These are phyloP conservation scores for Theristus sp. DNA, from an alignment of 2,888 invertebrate species.

Conservation along the genomic window DNA sequence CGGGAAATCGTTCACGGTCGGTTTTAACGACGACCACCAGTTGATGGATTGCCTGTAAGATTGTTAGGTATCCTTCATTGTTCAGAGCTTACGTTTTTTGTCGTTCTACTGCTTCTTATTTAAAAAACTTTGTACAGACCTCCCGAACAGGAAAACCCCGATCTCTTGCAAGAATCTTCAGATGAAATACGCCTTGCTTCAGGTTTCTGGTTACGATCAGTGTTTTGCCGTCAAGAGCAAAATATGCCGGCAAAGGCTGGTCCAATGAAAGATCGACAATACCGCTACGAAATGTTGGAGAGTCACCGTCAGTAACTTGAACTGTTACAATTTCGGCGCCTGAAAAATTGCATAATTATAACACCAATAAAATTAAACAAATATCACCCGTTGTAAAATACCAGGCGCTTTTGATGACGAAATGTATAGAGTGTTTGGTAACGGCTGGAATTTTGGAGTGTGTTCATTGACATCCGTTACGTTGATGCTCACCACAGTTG, in stretches of 20 bases:
- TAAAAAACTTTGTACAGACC: too few species aligned
- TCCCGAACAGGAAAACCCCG: not conserved
- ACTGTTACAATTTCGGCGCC: not conserved
- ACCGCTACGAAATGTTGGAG: not conserved
- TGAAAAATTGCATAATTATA: not conserved
- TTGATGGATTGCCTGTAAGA: conserved; percentile 9
- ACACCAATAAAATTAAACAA: not conserved
- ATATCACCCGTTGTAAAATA: too few species aligned
- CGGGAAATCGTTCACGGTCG: conserved; percentile 23
- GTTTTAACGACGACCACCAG: conserved; percentile 21
- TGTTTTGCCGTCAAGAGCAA: not conserved
- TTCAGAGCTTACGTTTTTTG: too few species aligned
- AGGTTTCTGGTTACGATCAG: not conserved
- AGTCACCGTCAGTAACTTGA: not conserved
- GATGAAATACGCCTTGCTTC: not conserved
- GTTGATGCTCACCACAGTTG: not conserved
- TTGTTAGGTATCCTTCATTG: too few species aligned
- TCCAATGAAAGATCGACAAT: not conserved
- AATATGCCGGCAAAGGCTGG: not conserved
- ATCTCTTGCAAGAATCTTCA: not conserved
- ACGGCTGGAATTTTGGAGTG: not conserved
- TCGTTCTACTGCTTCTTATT: too few species aligned
- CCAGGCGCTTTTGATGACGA: not conserved
- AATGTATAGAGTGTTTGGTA: not conserved
- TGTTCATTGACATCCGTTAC: not conserved